Conservation (phyloP, 2,888 invertebrate genomes). For the Polyommatus iphigenia region DNA sequence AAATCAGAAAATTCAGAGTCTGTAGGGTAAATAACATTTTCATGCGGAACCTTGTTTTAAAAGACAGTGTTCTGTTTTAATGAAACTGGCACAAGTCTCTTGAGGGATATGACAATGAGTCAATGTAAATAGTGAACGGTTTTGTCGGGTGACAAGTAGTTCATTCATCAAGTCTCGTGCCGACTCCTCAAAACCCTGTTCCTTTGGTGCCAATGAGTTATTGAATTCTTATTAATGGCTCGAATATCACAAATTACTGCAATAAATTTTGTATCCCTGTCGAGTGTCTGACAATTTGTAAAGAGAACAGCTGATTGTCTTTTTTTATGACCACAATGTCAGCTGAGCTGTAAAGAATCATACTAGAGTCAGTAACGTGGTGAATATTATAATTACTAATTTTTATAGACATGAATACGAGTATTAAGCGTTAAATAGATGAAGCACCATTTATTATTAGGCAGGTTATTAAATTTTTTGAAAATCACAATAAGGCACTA, state of each 20-base stretch:
- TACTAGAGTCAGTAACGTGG: no score
- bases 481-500: no score
- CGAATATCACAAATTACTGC: background rate
- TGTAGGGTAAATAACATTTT: background rate
- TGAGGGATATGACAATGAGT: conserved; percentile 25
- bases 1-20: background rate
- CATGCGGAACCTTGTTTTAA: background rate
- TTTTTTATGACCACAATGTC: background rate
- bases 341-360: background rate
- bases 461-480: no score
- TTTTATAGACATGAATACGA: no score
- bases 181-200: conserved; percentile 16
- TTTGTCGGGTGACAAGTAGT: conserved; percentile 66
- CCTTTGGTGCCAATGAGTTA: conserved; percentile 18
- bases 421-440: no score
- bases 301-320: conserved; percentile 16
- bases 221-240: conserved; percentile 25
- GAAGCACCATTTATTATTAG: no score
- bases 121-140: conserved; percentile 66
- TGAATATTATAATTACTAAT: no score
- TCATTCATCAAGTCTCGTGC: conserved; percentile 29
- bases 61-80: background rate
- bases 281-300: background rate
- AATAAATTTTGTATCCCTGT: conserved; percentile 19
- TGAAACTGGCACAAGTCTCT: conserved; percentile 3